Conservation (phyloP, 1,140 invertebrate genomes). For the Trissolcus basalis region DNA sequence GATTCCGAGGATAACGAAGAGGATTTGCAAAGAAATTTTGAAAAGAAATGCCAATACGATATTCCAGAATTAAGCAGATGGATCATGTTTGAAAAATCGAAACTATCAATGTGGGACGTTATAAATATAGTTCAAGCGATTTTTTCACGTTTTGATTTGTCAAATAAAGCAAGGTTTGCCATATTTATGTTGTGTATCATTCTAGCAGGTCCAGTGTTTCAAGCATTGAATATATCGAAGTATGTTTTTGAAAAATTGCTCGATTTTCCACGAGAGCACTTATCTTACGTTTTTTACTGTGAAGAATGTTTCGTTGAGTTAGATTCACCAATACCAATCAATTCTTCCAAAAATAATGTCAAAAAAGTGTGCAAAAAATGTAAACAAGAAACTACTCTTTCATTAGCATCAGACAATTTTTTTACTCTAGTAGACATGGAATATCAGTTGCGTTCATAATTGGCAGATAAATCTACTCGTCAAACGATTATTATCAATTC, state of each 20-base stretch:
- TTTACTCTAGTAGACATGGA: background rate
- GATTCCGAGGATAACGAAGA: no score
- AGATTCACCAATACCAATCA: background rate
- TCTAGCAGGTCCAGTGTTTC: constrained; percentile 5
- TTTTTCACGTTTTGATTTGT: background rate
- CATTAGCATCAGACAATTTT: background rate
- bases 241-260: background rate
- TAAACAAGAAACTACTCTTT: constrained; percentile 1
- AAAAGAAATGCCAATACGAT: background rate
- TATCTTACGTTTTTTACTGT: constrained; percentile 6
- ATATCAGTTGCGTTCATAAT: background rate
- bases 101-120: constrained; percentile 6
- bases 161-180: background rate
- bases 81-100: constrained; percentile 10
- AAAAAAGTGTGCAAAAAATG: constrained; percentile 3
- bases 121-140: constrained; percentile 11
- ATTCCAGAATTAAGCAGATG: background rate
- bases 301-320: constrained; percentile 3
- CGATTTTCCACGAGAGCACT: background rate
- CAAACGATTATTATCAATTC: background rate
- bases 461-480: background rate
- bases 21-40: no score
- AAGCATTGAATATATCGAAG: background rate
- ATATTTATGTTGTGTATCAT: background rate
- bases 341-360: background rate